Conservation (phyloP, 1,140 invertebrate genomes). For the Stenopsyche tienmushanensis region DNA sequence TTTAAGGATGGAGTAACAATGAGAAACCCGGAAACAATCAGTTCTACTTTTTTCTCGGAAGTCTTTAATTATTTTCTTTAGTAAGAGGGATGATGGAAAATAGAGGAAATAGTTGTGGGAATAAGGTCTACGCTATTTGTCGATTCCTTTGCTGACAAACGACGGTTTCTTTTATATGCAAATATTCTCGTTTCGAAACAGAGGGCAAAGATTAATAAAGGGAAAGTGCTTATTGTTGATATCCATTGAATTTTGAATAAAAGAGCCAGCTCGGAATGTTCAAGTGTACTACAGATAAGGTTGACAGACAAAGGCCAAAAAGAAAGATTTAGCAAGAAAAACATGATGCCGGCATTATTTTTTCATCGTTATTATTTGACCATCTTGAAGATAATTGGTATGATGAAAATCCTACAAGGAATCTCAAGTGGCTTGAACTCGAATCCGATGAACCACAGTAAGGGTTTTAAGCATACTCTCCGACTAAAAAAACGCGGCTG, state of each 20-base stretch:
- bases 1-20: too few species aligned
- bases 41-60: too few species aligned
- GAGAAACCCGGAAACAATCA: too few species aligned
- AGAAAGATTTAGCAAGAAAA: not conserved
- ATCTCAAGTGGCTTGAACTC: conserved; percentile 3
- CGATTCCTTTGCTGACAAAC: not conserved
- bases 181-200: conserved; percentile 20
- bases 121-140: not conserved
- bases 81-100: too few species aligned
- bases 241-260: conserved; percentile 35
- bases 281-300: not conserved
- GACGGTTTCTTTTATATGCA: conserved; percentile 35
- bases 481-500: too few species aligned
- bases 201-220: conserved; percentile 38
- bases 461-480: too few species aligned
- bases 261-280: not conserved
- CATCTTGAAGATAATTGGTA: not conserved
- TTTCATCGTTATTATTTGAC: not conserved
- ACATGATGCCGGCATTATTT: not conserved
- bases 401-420: not conserved
- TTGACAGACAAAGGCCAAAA: not conserved
- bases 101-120: too few species aligned
- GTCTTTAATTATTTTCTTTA: too few species aligned
- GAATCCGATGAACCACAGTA: too few species aligned
- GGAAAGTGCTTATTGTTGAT: conserved; percentile 38